phyloP scores from a whole-genome alignment of 2,113 vertebrate genomes.

The Sylvilagus bachmani region DNA sequence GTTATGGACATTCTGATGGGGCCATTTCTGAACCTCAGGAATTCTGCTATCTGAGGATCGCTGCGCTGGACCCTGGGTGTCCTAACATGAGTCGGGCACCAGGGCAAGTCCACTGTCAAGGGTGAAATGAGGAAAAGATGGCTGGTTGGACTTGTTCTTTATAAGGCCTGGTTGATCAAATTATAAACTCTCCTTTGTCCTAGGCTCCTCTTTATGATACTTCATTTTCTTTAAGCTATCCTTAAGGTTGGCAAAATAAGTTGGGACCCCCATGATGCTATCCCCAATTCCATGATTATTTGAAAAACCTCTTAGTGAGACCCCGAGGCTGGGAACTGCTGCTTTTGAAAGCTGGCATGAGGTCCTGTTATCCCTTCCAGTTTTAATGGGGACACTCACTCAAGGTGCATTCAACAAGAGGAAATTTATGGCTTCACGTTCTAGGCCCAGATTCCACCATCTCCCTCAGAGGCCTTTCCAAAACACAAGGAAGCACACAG shows the following conservation, averaged over 20 bases:
- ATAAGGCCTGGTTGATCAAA: background rate
- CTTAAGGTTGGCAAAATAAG: background rate
- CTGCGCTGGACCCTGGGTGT: background rate
- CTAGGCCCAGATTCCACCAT: slow-evolving; percentile 67
- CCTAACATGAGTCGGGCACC: accelerated
- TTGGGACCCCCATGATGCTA: background rate
- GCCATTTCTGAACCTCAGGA: background rate
- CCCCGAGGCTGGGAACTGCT: slow-evolving; percentile 28
- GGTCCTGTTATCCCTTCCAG: slow-evolving; percentile 68
- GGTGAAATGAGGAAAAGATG: background rate
- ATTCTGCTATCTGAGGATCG: background rate
- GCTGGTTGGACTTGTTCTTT: background rate
- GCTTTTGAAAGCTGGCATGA: slow-evolving; percentile 65
- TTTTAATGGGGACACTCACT: slow-evolving; percentile 64
- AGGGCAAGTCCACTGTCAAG: background rate
- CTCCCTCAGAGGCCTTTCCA: slow-evolving; percentile 73
- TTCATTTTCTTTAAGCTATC: background rate
- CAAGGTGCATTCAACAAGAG: slow-evolving; percentile 64
- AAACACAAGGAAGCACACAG: slow-evolving; percentile 65
- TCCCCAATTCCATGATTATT: background rate
- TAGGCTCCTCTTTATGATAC: background rate
- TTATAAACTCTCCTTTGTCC: slow-evolving; percentile 26
- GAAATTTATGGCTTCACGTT: slow-evolving; percentile 71
- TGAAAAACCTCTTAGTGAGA: slow-evolving; percentile 35
- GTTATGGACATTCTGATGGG: background rate